phyloP scores from a whole-genome alignment of 2,113 vertebrate species.

The Tinamus guttatus region DNA sequence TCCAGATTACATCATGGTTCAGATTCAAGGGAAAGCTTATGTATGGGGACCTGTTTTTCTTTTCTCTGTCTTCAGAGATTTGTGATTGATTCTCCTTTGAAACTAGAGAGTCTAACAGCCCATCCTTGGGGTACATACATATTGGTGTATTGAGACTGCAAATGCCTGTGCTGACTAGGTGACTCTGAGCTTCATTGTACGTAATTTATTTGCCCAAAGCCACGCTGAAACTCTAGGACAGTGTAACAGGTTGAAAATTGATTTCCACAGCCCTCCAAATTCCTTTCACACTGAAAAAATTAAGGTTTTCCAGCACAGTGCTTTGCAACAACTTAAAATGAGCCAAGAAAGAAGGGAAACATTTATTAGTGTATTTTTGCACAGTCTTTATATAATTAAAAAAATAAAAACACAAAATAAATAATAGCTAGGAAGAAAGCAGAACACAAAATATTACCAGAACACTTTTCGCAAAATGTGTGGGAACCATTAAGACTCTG shows the following conservation, averaged over 20 bases:
- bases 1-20: not conserved
- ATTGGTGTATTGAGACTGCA: not conserved
- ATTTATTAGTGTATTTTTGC: not conserved
- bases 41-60: fast-evolving
- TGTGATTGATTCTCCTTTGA: not conserved
- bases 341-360: not conserved
- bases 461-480: fast-evolving
- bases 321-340: not conserved
- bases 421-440: not conserved
- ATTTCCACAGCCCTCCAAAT: not conserved
- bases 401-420: not conserved
- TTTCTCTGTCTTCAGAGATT: not conserved
- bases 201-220: not conserved
- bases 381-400: no score
- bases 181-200: not conserved
- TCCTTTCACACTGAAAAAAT: not conserved
- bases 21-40: not conserved
- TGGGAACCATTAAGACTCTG: not conserved
- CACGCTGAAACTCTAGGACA: not conserved
- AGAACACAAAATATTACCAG: not conserved
- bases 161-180: not conserved
- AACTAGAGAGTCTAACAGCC: not conserved
- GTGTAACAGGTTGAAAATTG: not conserved
- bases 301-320: not conserved
- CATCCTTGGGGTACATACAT: not conserved